These are phyloP conservation scores for Hephaestus fuliginosus DNA, from an alignment of 2,797 vertebrate species.

Conservation along the genomic window DNA sequence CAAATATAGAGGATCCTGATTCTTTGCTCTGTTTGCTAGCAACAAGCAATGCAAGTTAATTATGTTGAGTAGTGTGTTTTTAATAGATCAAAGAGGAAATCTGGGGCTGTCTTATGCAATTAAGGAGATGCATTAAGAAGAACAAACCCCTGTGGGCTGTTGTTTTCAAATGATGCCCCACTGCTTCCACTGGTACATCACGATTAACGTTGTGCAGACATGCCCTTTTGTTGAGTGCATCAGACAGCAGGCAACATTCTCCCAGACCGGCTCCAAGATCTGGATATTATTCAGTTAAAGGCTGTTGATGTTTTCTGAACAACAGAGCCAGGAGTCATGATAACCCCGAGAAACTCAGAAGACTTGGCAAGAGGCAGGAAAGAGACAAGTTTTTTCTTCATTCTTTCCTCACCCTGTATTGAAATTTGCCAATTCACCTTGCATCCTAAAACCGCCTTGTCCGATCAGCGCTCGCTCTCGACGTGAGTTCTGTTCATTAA, in stretches of 20 bases:
- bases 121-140: slow-evolving; percentile 87
- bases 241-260: slow-evolving; percentile 72
- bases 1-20: slow-evolving; percentile 79
- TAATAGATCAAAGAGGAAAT: slow-evolving; percentile 87
- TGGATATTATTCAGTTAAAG: slow-evolving; percentile 64
- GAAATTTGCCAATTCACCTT: slow-evolving; percentile 47
- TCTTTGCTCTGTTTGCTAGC: slow-evolving; percentile 68
- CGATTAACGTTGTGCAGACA: slow-evolving; percentile 82
- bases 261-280: slow-evolving; percentile 62
- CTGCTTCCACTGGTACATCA: slow-evolving; percentile 81
- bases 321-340: slow-evolving; percentile 59
- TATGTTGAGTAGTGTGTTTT: slow-evolving; percentile 83
- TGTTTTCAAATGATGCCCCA: slow-evolving; percentile 85
- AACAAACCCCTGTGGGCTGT: slow-evolving; percentile 86
- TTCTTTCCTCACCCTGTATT: slow-evolving; percentile 35
- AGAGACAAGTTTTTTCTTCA: slow-evolving; percentile 33
- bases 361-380: slow-evolving; percentile 41
- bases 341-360: slow-evolving; percentile 49
- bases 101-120: slow-evolving; percentile 87
- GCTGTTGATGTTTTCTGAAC: slow-evolving; percentile 71
- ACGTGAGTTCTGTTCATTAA: slow-evolving; percentile 32
- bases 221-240: slow-evolving; percentile 81
- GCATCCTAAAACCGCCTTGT: slow-evolving; percentile 45
- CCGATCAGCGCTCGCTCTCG: slow-evolving; percentile 46
- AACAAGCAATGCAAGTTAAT: slow-evolving; percentile 81